A percentile compares a stretch with the other conserved stretches of the same genome.
phyloP scores from a whole-genome alignment of 2,113 vertebrate genomes.

The Grallaria varia region DNA sequence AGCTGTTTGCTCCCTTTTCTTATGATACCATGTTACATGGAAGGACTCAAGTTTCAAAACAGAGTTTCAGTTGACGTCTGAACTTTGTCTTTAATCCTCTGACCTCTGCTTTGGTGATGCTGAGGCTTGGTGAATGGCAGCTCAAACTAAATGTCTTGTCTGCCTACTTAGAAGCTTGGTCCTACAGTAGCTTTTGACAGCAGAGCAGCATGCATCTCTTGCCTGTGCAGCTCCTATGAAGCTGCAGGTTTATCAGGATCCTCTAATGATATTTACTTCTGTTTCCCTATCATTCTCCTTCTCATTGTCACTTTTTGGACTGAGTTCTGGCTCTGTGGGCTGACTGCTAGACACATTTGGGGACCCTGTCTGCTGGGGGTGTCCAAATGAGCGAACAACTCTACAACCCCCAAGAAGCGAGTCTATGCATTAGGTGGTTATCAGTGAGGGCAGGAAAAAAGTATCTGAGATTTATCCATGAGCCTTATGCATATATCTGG shows the following conservation, averaged over 20 bases:
- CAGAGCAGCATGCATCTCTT: fast-evolving
- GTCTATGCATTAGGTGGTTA: background rate
- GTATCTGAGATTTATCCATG: background rate
- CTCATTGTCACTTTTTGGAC: background rate
- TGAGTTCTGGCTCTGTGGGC: fast-evolving
- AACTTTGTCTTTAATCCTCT: background rate
- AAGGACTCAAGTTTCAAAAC: background rate
- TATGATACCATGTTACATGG: background rate
- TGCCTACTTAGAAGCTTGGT: background rate
- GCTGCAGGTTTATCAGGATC: background rate
- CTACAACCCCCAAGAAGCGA: background rate
- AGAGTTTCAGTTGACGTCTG: background rate
- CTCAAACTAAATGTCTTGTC: background rate
- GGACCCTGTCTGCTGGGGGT: background rate
- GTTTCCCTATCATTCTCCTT: background rate
- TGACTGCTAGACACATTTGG: background rate
- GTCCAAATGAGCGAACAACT: fast-evolving
- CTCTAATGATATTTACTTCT: background rate
- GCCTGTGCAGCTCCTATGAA: background rate
- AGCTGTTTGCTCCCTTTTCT: background rate
- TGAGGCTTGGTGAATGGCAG: background rate
- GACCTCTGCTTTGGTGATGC: background rate
- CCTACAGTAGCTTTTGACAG: background rate
- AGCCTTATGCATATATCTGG: background rate
- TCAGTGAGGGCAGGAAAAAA: background rate